Evolutionary conservation across 2,113 vertebrate genomes (phyloP).

Genomic region (Sigmodon hispidus): DNA sequence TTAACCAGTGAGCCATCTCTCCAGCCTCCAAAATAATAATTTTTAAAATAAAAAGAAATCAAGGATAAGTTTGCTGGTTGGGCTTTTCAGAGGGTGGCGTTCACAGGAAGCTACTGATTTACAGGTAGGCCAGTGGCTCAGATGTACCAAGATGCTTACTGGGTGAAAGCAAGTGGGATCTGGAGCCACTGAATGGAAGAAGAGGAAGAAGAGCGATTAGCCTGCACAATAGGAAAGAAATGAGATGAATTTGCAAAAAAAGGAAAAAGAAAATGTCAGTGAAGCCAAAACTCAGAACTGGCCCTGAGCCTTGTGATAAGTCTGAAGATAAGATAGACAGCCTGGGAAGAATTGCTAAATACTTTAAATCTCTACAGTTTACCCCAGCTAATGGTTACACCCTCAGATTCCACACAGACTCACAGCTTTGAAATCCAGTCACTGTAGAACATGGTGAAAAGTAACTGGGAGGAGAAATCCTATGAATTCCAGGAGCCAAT

Average conservation of each 20-base stretch:
- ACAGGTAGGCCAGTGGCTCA: background rate
- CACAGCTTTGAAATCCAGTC: slow-evolving; percentile 3
- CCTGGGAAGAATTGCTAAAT: background rate
- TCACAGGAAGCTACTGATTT: background rate
- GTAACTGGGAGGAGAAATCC: background rate
- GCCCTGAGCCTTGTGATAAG: background rate
- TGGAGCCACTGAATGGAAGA: no score
- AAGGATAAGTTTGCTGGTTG: background rate
- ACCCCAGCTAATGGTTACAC: background rate
- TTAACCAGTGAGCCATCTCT: no score
- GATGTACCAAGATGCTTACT: background rate
- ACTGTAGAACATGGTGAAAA: background rate
- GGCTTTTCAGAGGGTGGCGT: background rate
- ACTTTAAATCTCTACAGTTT: background rate
- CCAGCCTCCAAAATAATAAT: slow-evolving; percentile 5
- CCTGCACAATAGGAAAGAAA: background rate
- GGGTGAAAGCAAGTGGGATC: no score
- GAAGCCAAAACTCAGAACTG: background rate
- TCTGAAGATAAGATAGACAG: background rate
- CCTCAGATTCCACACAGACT: background rate
- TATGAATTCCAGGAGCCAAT: slow-evolving; percentile 1
- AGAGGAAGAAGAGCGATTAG: no score
- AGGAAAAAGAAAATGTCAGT: background rate
- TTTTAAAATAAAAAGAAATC: background rate
- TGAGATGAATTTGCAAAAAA: background rate